Percentiles rank a stretch among this genome's conserved stretches.
Conservation (phyloP, 2,797 vertebrate genomes). For the Periophthalmus magnuspinnatus region DNA sequence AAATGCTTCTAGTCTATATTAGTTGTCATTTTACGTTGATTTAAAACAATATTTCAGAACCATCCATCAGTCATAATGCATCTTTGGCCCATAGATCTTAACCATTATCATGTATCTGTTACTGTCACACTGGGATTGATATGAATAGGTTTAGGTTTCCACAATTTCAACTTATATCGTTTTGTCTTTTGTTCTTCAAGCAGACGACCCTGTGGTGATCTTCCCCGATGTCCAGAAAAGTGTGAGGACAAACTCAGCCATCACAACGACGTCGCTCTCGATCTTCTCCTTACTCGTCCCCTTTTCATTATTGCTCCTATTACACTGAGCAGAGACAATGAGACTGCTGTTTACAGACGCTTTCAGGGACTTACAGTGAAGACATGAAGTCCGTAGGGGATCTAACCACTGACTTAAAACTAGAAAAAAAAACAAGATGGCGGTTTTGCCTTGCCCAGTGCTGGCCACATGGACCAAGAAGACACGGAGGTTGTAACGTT, state of each 20-base stretch:
- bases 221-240: constrained; percentile 83
- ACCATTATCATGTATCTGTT: too few relatives aligned
- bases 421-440: constrained; percentile 17
- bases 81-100: too few relatives aligned
- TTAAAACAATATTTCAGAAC: not conserved
- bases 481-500: constrained; percentile 51
- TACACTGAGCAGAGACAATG: constrained; percentile 66
- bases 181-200: constrained; percentile 36
- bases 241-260: constrained; percentile 73
- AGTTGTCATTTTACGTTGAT: not conserved
- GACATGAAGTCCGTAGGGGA: constrained; percentile 62
- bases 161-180: constrained; percentile 35
- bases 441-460: constrained; percentile 61
- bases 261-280: constrained; percentile 49
- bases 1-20: too few relatives aligned
- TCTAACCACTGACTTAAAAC: constrained; percentile 66
- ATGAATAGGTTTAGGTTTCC: constrained; percentile 9
- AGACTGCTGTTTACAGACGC: constrained; percentile 49
- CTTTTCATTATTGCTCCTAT: constrained; percentile 71
- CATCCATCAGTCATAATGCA: not conserved
- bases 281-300: constrained; percentile 71
- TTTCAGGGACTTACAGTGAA: constrained; percentile 68
- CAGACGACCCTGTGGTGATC: constrained; percentile 83
- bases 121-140: not conserved
- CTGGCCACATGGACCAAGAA: constrained; percentile 69